These are phyloP conservation scores for Heterodera filipjevi DNA, from an alignment of 2,888 invertebrate genomes.

Conservation along the genomic window DNA sequence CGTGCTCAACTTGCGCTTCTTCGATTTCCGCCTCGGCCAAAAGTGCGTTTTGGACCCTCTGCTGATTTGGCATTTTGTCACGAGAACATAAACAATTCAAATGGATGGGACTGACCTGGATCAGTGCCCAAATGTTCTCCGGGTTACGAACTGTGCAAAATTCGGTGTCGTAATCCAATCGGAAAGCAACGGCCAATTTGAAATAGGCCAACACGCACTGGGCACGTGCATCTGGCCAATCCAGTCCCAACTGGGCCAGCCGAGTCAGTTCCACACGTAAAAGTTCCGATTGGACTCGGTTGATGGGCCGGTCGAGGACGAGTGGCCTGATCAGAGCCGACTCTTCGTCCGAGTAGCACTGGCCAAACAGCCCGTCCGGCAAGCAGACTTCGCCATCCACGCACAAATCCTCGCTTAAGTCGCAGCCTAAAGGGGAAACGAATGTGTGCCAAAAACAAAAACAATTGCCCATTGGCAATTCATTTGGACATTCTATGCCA, in stretches of 20 bases:
- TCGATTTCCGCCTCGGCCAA: conserved; percentile 25
- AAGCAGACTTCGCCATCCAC: conserved; percentile 54
- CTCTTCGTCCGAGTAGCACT: conserved; percentile 54
- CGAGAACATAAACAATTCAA: no score
- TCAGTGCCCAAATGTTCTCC: conserved; percentile 58
- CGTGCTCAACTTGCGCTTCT: conserved; percentile 13
- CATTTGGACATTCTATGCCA: neutral
- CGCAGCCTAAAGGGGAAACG: conserved; percentile 50
- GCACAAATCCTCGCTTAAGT: conserved; percentile 56
- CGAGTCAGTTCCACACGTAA: conserved; percentile 54
- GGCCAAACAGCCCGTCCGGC: conserved; percentile 62
- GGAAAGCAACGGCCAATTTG: conserved; percentile 58
- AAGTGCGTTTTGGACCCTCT: conserved; percentile 33
- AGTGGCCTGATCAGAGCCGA: conserved; percentile 51
- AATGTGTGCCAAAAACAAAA: neutral
- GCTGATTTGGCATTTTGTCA: conserved; percentile 23
- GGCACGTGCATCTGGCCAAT: conserved; percentile 57
- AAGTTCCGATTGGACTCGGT: conserved; percentile 53
- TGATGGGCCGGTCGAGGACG: conserved; percentile 50
- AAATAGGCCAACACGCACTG: conserved; percentile 64
- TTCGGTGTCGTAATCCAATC: conserved; percentile 60
- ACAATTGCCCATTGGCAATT: neutral
- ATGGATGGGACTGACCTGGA: conserved; percentile 46
- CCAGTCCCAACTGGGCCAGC: conserved; percentile 48
- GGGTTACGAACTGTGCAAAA: conserved; percentile 62